Base-by-base conservation (phyloP, 2,888 invertebrate genomes). In the Sarcophaga carnaria region DNA sequence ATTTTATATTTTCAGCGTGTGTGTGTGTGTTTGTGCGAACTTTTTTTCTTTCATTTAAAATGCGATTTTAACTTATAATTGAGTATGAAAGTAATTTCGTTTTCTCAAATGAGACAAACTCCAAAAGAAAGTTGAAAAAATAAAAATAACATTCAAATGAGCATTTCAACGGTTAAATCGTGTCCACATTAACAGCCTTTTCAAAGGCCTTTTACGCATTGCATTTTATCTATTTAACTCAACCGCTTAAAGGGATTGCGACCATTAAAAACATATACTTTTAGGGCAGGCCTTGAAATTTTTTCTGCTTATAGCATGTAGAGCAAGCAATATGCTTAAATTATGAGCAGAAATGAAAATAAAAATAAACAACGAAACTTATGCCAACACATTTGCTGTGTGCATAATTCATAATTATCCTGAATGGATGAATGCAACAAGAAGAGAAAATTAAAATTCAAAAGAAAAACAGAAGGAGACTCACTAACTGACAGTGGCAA, bases 401-500 rank as follows among this genome's bases (percentile, higher is more conserved):
- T 77, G 75, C 81, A 79, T 84, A 84, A 84, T 84, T 87, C 81
- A 87, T 84, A 87, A 87, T 87, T 87, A 87, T 87, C 79, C 79
- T 79, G 45, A 62, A 71, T 49, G 75, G 17, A 12, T 67, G 76
- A 83, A 77, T 59, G 78, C 25, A 63, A 37, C 37, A 37, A 37
- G 37, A 37, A 37, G 37, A 54, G 17, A 64, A 69, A 75, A 77
- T 76, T 60, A 80, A 74, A 86, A 70, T 54, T 54, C 54, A 54
- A 62, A 37, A 59, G 72, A 22, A n/a, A 72, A 76, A 66, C 49
- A 76, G 66, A 17, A 47, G 14, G 11, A 62, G 62, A 49, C 37
- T 8, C 8, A 37, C 37, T 37, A 20, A 45, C 49, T n/a, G 74
- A 37, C n/a, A 69, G n/a, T 37, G 45, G 47, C 67, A 81, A 81